A percentile compares a stretch with the other conserved stretches of the same genome.
Evolutionary conservation across 2,888 invertebrate species (phyloP).

Genomic region (Keiferia lycopersicella): DNA sequence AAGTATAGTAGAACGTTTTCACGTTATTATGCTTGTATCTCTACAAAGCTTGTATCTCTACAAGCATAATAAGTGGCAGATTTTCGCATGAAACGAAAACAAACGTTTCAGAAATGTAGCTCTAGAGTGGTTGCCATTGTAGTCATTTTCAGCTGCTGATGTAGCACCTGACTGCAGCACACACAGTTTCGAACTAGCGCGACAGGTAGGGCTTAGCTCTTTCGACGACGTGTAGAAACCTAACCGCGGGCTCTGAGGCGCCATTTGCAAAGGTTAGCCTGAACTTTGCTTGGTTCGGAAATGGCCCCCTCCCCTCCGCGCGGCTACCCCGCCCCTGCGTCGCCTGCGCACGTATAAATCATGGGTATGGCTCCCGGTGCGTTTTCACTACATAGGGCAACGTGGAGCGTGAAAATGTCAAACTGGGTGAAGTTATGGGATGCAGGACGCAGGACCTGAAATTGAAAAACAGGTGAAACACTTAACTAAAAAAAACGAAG

Average conservation of each 20-base stretch:
- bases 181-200: no score
- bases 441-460: background rate
- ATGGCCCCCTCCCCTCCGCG: conserved; percentile 27
- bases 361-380: conserved; percentile 35
- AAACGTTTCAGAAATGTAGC: no score
- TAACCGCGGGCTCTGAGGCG: conserved; percentile 28
- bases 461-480: no score
- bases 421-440: conserved; percentile 6
- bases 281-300: conserved; percentile 46
- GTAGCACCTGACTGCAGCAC: no score
- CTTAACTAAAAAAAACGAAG: no score
- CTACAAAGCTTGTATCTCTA: no score
- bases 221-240: background rate
- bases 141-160: no score
- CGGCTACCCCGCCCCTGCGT: conserved; percentile 21
- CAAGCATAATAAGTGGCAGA: no score
- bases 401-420: conserved; percentile 13
- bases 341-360: conserved; percentile 40
- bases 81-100: no score
- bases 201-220: background rate
- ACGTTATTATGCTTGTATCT: no score
- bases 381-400: conserved; percentile 37
- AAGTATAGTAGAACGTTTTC: no score
- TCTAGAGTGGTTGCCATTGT: no score
- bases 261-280: conserved; percentile 51